Percentiles rank a stretch among this genome's conserved stretches.
Conservation (phyloP, 1,140 invertebrate species). For the Drosophila santomea region DNA sequence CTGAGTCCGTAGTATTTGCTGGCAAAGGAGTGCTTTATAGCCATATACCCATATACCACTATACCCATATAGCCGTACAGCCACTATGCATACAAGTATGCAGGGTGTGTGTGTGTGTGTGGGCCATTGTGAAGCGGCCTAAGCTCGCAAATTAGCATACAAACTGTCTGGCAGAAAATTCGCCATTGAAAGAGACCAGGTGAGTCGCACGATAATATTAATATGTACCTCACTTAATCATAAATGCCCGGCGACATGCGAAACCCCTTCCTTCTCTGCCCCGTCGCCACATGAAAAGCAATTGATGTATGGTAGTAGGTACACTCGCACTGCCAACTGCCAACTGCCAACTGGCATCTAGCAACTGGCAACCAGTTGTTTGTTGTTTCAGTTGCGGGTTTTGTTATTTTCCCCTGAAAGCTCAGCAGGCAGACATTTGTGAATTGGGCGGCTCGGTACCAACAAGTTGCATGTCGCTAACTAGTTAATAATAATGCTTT, state of each 20-base stretch:
- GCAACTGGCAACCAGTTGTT: constrained; percentile 31
- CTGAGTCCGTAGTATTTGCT: constrained; percentile 15
- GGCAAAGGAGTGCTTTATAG: constrained; percentile 26
- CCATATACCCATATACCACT: neutral
- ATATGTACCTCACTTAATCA: constrained; percentile 77
- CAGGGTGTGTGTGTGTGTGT: constrained; percentile 5
- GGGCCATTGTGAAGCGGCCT: constrained; percentile 42
- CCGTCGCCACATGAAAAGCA: neutral
- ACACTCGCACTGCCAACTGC: constrained; percentile 7
- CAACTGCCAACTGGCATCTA: neutral
- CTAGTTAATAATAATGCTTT: constrained; percentile 74
- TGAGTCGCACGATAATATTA: constrained; percentile 76
- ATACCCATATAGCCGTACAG: too few relatives aligned
- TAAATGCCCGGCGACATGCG: constrained; percentile 77
- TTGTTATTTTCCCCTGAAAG: constrained; percentile 50
- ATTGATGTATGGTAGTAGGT: constrained; percentile 28
- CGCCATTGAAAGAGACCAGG: constrained; percentile 57
- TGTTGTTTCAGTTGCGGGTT: constrained; percentile 19
- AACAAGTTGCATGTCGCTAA: constrained; percentile 72
- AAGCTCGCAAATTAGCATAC: constrained; percentile 78
- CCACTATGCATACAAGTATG: neutral
- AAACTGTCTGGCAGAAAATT: constrained; percentile 77
- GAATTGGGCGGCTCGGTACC: constrained; percentile 37
- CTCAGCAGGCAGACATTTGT: constrained; percentile 55
- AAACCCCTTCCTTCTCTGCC: constrained; percentile 19